Base-by-base conservation (phyloP, 2,113 vertebrate species). In the Microtus oregoni region DNA sequence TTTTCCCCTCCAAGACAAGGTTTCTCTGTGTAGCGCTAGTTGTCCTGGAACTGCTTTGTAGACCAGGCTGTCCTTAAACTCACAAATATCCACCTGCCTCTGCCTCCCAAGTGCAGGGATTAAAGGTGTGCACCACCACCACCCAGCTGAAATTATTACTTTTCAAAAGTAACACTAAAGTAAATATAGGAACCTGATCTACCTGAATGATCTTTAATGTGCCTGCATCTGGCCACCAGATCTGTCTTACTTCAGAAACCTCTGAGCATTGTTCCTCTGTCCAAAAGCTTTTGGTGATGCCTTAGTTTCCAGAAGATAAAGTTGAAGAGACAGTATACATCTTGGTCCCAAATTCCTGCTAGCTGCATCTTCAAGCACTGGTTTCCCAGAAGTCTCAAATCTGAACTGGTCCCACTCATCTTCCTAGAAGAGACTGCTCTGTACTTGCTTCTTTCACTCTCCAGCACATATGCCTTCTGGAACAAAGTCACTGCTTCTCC, bases 231-330 rank as follows among this genome's bases (percentile, higher is more conserved):
- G 38, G 70, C 28, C 32, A 76, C 41, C 61, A 90, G 55, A 89
- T 47, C 70, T 90, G 77, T 65, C 47, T 89, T 87, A 85, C 73
- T 83, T 83, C 77, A 77, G 10, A 63, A 63, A 91, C 77, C 82
- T 79, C 78, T 91, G 63, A 91, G 93, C 44, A 61, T 73, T 30
- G 58, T 14, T 73, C 17, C 50, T 85, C 81, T 86, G n/a, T 70
- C 68, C 65, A 70, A 86, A 94, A 93, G 26, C 52, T 86, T 90
- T 20, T 55, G 76, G n/a, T 35, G 89, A 68, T 41, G 85, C 47
- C 63, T 63, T 52, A 55, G 61, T 65, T 12, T 77, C 89, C 86
- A 92, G 12, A 77, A 86, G 68, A 85, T 89, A 87, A 89, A 91
- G 28, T 1, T 65, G 63, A 92, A 30, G 47, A 47, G 30, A 90